phyloP scores from a whole-genome alignment of 2,113 vertebrate species.

The Colinus virginianus region DNA sequence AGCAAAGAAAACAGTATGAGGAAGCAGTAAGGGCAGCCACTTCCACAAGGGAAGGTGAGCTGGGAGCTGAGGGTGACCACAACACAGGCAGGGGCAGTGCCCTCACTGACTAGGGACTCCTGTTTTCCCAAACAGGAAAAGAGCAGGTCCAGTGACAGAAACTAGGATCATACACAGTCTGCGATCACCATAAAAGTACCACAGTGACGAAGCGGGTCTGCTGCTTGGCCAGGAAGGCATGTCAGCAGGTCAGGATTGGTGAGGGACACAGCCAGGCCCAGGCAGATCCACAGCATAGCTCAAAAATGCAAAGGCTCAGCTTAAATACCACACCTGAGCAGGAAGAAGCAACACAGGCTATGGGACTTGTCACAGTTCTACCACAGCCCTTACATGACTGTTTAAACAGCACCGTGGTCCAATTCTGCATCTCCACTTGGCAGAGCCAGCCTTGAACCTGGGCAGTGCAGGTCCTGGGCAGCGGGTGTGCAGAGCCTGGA shows the following conservation, averaged over 20 bases:
- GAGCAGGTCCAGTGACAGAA: slow-evolving; percentile 18
- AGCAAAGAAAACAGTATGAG: background rate
- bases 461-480: background rate
- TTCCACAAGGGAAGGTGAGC: background rate
- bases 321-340: background rate
- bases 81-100: slow-evolving; percentile 27
- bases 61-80: slow-evolving; percentile 23
- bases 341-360: background rate
- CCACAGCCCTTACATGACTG: background rate
- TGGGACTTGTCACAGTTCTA: background rate
- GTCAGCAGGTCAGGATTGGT: background rate
- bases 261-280: background rate
- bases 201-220: background rate
- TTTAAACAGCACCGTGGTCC: background rate
- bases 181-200: background rate
- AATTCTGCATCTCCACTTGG: background rate
- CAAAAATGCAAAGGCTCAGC: background rate
- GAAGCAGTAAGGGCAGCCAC: background rate
- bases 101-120: background rate
- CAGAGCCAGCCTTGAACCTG: background rate
- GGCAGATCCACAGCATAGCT: background rate
- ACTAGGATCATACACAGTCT: background rate
- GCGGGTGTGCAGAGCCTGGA: background rate
- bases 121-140: background rate
- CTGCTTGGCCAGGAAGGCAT: background rate